A percentile compares a stretch with the other conserved stretches of the same genome.
These are phyloP conservation scores for Nemotelus nigrinus DNA, from an alignment of 2,888 invertebrate genomes.

Conservation along the genomic window DNA sequence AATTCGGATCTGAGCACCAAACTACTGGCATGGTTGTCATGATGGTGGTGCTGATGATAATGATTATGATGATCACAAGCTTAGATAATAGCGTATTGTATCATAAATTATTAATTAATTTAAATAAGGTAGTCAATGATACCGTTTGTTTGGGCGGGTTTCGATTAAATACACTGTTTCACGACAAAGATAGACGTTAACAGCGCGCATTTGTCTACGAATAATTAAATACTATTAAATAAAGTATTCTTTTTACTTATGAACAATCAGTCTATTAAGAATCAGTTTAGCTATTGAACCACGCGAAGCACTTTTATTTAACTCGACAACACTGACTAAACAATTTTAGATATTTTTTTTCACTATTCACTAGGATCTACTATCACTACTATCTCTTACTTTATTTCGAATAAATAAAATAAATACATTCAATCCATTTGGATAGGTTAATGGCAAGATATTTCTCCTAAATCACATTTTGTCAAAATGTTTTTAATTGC, in stretches of 20 bases:
- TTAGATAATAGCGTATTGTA: slow-evolving; percentile 10
- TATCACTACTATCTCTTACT: slow-evolving; percentile 8
- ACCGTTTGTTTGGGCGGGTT: slow-evolving; percentile 28
- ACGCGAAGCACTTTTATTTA: too few species aligned
- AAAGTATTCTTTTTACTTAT: slow-evolving; percentile 29
- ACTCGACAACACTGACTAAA: too few species aligned
- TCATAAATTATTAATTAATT: slow-evolving; percentile 37
- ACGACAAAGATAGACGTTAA: slow-evolving; percentile 10
- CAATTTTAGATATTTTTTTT: too few species aligned
- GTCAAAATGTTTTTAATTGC: neutral
- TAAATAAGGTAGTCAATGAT: slow-evolving; percentile 16
- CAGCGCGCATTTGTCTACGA: neutral
- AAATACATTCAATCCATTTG: slow-evolving; percentile 28
- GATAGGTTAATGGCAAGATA: slow-evolving; percentile 15
- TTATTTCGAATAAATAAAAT: slow-evolving; percentile 17
- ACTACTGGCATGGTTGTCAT: slow-evolving; percentile 66
- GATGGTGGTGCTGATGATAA: slow-evolving; percentile 46
- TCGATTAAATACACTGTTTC: neutral
- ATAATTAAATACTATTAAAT: slow-evolving; percentile 38
- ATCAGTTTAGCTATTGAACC: too few species aligned
- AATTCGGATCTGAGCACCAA: slow-evolving; percentile 65
- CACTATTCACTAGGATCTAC: neutral
- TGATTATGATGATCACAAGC: slow-evolving; percentile 19
- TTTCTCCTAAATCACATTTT: slow-evolving; percentile 26
- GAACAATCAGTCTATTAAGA: slow-evolving; percentile 28